phyloP scores from a whole-genome alignment of 2,888 invertebrate species.

The Epistrophe grossulariae region DNA sequence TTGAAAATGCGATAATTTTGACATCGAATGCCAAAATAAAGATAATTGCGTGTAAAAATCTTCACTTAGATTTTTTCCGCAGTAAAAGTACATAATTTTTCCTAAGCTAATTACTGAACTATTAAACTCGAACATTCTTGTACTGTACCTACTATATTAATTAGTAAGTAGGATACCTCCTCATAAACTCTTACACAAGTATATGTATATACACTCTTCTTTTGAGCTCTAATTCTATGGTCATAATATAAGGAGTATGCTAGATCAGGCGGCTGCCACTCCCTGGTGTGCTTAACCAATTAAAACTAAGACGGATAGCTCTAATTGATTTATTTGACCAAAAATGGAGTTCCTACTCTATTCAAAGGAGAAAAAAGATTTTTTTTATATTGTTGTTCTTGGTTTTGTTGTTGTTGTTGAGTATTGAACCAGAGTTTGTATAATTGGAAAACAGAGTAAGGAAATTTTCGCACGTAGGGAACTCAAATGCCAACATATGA shows the following conservation, averaged over 20 bases:
- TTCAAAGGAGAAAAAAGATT: constrained; percentile 19
- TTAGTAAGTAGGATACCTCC: background rate
- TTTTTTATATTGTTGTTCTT: background rate
- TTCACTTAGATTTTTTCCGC: too few species aligned
- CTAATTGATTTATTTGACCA: constrained; percentile 49
- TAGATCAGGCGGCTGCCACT: constrained; percentile 4
- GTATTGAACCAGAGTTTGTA: constrained; percentile 14
- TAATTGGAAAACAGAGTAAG: constrained; percentile 55
- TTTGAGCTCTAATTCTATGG: background rate
- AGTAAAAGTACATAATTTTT: too few species aligned
- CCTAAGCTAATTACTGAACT: too few species aligned
- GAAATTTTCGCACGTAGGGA: constrained; percentile 48
- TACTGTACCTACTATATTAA: background rate
- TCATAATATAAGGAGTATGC: background rate
- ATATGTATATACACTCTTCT: background rate
- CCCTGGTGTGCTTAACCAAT: constrained; percentile 29
- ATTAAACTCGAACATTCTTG: background rate
- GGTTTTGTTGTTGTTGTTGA: background rate
- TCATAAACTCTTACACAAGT: background rate
- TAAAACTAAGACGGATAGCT: constrained; percentile 28
- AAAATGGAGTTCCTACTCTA: constrained; percentile 19
- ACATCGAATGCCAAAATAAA: too few species aligned
- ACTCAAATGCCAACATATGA: constrained; percentile 63
- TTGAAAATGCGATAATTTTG: too few species aligned
- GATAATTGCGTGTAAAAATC: too few species aligned